Evolutionary conservation across 2,888 invertebrate genomes (phyloP), one percentile per base, ranked within the genome.

Genomic region (Lithophane leautieri): DNA sequence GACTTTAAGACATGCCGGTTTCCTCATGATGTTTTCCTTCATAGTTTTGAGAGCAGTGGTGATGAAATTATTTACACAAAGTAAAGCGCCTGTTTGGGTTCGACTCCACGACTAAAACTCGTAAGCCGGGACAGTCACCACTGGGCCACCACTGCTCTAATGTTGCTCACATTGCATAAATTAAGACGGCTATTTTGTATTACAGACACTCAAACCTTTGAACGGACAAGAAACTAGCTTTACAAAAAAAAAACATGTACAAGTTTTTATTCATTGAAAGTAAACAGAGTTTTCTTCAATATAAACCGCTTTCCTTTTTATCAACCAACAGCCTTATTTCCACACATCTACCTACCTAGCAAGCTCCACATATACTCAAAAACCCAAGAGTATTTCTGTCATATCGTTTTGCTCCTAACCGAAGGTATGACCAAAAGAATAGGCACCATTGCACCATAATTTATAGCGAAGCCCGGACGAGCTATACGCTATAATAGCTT

Each of bases 401-500:
- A 93, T 91, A 91, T 91, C 88, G 86, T 89, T 91, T 90, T 89
- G 89, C 90, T 89, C 83, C 89, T 92, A 91, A 91, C 92, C 91
- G 85, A 92, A 88, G 88, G 89, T 90, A 89, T 89, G 90, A 91
- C 93, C 91, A 89, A 94, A 95, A 95, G 95, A 95, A 94, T 94
- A 93, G 93, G 92, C 91, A 94, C 95, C 93, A 95, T 95, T 95
- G 95, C 94, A 93, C 93, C 92, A 94, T 96, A 95, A 96, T 95
- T 96, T 96, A 96, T 95, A 94, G 94, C 93, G 89, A 92, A 94
- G 93, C 91, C 89, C 91, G 89, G 90, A 91, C 91, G 89, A 93
- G 93, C 94, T 94, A 93, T 94, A 94, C 91, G 93, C 94, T 92
- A 92, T 96, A 96, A 96, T 96, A 95, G 95, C 94, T 92, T 94